Conservation (phyloP, 1,140 invertebrate species). For the Leguminivora glycinivorella region DNA sequence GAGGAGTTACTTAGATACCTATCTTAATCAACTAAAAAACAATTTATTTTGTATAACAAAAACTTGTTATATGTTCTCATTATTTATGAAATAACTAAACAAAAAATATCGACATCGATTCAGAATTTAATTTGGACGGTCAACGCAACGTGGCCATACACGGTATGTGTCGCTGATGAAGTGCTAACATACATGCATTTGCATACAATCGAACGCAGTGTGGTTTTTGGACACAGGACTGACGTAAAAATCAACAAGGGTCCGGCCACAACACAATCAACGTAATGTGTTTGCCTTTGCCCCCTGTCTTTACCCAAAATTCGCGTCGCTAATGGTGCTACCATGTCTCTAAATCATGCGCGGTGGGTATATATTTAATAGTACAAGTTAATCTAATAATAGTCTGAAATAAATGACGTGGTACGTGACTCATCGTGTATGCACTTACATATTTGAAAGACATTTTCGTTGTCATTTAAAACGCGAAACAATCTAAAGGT, state of each 20-base stretch:
- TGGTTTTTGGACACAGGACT: slow-evolving; percentile 9
- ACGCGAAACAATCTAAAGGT: too few relatives aligned
- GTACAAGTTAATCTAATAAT: too few relatives aligned
- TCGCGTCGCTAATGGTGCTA: background rate
- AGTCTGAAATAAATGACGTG: too few relatives aligned
- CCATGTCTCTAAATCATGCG: background rate
- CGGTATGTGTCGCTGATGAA: background rate
- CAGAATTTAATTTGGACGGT: slow-evolving; percentile 1
- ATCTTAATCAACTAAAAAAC: too few relatives aligned
- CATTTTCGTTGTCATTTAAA: too few relatives aligned
- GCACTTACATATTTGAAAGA: too few relatives aligned
- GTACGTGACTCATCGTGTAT: too few relatives aligned
- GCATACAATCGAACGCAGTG: slow-evolving; percentile 23
- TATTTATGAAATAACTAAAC: too few relatives aligned
- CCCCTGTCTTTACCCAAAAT: background rate
- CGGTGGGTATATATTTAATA: background rate
- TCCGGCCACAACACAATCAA: slow-evolving; percentile 11
- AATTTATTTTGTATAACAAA: too few relatives aligned
- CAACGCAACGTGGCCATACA: slow-evolving; percentile 19
- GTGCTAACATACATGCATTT: slow-evolving; percentile 25
- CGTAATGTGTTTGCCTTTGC: slow-evolving; percentile 14
- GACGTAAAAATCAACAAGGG: slow-evolving; percentile 23
- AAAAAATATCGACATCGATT: background rate
- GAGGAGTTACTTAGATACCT: too few relatives aligned
- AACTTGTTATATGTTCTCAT: too few relatives aligned